These are phyloP conservation scores for Heterodera filipjevi DNA, from an alignment of 2,888 invertebrate species.

Conservation along the genomic window DNA sequence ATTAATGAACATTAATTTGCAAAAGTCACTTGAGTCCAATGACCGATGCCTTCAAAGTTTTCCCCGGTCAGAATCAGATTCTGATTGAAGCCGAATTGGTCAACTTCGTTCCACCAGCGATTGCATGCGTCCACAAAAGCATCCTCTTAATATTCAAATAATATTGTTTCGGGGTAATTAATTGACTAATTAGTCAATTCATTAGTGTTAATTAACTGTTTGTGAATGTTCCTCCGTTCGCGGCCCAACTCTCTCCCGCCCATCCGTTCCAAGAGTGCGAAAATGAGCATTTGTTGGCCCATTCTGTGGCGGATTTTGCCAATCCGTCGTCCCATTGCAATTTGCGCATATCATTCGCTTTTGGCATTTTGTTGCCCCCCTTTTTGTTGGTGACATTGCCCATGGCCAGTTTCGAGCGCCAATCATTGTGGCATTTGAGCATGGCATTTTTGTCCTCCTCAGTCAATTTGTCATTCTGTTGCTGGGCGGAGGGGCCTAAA, in stretches of 20 bases:
- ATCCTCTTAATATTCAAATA: not conserved
- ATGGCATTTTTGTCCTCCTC: not conserved
- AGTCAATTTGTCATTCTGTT: not conserved
- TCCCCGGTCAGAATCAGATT: conserved; percentile 22
- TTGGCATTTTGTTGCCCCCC: conserved; percentile 17
- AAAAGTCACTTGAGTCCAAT: conserved; percentile 40
- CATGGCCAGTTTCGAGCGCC: conserved; percentile 12
- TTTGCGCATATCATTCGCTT: conserved; percentile 19
- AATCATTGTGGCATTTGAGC: conserved; percentile 28
- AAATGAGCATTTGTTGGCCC: conserved; percentile 42
- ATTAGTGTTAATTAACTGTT: not conserved
- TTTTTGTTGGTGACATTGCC: not conserved
- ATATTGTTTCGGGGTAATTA: too few relatives aligned
- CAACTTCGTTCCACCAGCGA: conserved; percentile 46
- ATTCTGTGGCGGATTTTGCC: conserved; percentile 43
- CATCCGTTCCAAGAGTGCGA: conserved; percentile 39
- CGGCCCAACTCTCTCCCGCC: conserved; percentile 42
- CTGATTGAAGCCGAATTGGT: conserved; percentile 37
- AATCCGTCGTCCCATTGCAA: conserved; percentile 31
- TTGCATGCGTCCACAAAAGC: conserved; percentile 36
- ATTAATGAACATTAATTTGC: not conserved
- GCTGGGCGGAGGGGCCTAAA: not conserved
- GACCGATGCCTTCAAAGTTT: conserved; percentile 36
- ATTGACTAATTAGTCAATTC: not conserved
- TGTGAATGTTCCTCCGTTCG: not conserved